A percentile compares a stretch with the other conserved stretches of the same genome.
Evolutionary conservation across 2,888 invertebrate species (phyloP).

Genomic region (Platycnemis pennipes): DNA sequence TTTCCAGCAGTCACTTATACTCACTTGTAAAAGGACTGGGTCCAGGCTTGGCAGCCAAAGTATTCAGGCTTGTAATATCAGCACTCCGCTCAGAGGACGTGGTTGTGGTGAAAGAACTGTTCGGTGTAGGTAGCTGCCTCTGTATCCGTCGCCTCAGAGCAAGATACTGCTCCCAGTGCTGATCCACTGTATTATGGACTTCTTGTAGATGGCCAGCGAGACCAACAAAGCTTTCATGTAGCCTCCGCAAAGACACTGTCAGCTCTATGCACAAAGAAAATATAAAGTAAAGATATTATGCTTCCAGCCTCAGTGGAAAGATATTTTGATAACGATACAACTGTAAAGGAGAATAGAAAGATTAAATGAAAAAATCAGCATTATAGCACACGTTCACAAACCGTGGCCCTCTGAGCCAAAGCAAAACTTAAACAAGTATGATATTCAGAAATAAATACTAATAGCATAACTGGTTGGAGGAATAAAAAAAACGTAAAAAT

Average conservation of each 20-base stretch:
- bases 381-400: too few relatives aligned
- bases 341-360: too few relatives aligned
- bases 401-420: too few relatives aligned
- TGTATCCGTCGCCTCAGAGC: constrained; percentile 89
- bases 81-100: constrained; percentile 72
- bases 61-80: constrained; percentile 77
- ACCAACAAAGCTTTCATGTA: constrained; percentile 93
- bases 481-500: too few relatives aligned
- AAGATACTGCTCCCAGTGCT: constrained; percentile 92
- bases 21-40: constrained; percentile 83
- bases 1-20: neutral
- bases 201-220: constrained; percentile 93
- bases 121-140: constrained; percentile 82
- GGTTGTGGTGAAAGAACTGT: constrained; percentile 75
- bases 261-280: constrained; percentile 82
- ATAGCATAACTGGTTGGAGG: too few relatives aligned
- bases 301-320: too few relatives aligned
- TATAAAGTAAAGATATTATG: neutral
- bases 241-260: constrained; percentile 88
- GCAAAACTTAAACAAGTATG: too few relatives aligned
- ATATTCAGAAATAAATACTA: too few relatives aligned
- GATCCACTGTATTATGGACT: constrained; percentile 87
- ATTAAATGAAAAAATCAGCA: too few relatives aligned
- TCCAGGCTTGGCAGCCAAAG: constrained; percentile 79
- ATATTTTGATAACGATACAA: too few relatives aligned